phyloP scores from a whole-genome alignment of 2,113 vertebrate genomes.

The Uropsilus gracilis region DNA sequence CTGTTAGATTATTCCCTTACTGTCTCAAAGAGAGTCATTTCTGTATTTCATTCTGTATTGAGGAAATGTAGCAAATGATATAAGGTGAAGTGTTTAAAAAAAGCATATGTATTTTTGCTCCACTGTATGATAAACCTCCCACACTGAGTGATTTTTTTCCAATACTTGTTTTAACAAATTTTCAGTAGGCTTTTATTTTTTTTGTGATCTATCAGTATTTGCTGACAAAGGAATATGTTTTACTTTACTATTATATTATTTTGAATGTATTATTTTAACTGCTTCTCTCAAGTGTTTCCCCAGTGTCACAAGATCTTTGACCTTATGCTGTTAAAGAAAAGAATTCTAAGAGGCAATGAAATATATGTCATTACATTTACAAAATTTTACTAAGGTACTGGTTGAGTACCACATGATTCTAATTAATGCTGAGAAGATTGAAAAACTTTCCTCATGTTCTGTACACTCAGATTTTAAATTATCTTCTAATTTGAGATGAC shows the following conservation, averaged over 20 bases:
- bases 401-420: conserved; percentile 2
- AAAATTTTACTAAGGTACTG: conserved; percentile 2
- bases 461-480: neutral
- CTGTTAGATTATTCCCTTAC: conserved; percentile 19
- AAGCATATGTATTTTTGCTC: conserved; percentile 28
- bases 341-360: neutral
- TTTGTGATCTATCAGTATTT: conserved; percentile 45
- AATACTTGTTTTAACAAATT: conserved; percentile 10
- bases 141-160: conserved; percentile 47
- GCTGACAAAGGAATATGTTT: neutral
- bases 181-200: conserved; percentile 23
- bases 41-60: neutral
- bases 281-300: conserved; percentile 10
- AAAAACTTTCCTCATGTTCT: neutral
- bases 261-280: conserved; percentile 21
- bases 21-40: conserved; percentile 3
- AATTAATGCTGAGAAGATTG: conserved; percentile 30
- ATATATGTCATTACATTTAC: conserved; percentile 2
- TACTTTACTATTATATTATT: neutral
- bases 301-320: neutral
- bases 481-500: conserved; percentile 12
- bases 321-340: conserved; percentile 23
- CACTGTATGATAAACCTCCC: conserved; percentile 13
- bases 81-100: conserved; percentile 13
- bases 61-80: conserved; percentile 37